Evolutionary conservation across 2,797 vertebrate species (phyloP), one percentile per base, ranked within the genome.

Genomic region (Urophycis tenuis): DNA sequence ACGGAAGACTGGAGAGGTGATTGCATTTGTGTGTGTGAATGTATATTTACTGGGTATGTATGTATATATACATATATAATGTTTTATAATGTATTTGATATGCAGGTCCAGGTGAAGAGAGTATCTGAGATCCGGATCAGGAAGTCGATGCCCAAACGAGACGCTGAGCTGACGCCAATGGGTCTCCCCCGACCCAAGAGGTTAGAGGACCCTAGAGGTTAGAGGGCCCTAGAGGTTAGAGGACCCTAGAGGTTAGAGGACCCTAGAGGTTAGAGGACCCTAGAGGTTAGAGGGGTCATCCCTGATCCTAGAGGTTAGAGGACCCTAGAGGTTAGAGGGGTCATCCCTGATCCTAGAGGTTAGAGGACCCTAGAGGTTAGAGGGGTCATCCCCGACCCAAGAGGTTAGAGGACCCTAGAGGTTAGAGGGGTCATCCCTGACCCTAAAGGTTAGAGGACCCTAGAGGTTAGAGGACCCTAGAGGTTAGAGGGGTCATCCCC

Each of bases 61-160:
- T 53, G 14, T 22, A 22, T 19, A 5, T 45, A 5, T 17, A 1
- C 17, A 14, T 45, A 14, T 45, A 14, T 45, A 17, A 15, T 15
- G 15, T 15, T 45, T 45, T 22, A 53, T 53, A 53, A 17, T 53
- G 22, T 22, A 53, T 22, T 53, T 53, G 5, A 53, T 53, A 5
- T 53, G 14, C 45, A 36, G 39, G 39, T 60, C 53, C 22, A 73
- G 78, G 81, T 92, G 86, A 97, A 96, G 92, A 94, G 94, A 85
- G 97, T 99, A 12, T 99, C 97, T n/a, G 94, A 96, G 90, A 98
- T 99, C 80, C 89, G 95, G 76, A 99, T 99, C 80, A 94, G 97
- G 74, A 95, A 96, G 85, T 94, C 94, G 0, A 85, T 97, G 74
- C 96, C 96, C 73, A 95, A 92, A 1, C 95, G 94, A 4, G 96